A percentile compares a stretch with the other conserved stretches of the same genome.
Conservation (phyloP, 37 sponge, comb jelly and placozoan species). For the Ephydatia muelleri region DNA sequence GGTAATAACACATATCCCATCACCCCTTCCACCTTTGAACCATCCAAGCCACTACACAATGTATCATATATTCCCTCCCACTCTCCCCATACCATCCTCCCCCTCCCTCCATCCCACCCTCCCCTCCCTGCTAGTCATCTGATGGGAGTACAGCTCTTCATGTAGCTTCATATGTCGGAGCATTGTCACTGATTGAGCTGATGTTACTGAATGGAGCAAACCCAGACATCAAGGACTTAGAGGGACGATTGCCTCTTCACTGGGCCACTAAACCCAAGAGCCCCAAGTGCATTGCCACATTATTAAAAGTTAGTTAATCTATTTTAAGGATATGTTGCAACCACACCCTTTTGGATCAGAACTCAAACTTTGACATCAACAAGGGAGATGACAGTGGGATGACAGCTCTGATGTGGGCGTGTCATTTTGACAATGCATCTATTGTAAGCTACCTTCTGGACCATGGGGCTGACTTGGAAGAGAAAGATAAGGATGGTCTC, state of each 20-base stretch:
- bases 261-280: slow-evolving; percentile 68
- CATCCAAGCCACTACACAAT: background rate
- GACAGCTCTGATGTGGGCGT: slow-evolving; percentile 92
- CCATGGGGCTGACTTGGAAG: slow-evolving; percentile 76
- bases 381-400: slow-evolving; percentile 73
- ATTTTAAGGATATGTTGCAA: background rate
- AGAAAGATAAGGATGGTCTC: slow-evolving; percentile 85
- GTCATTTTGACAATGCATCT: slow-evolving; percentile 56
- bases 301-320: slow-evolving; percentile 55
- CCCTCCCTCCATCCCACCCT: background rate
- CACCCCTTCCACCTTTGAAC: background rate
- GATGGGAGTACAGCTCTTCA: slow-evolving; percentile 85
- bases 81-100: background rate
- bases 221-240: slow-evolving; percentile 66
- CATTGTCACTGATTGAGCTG: slow-evolving; percentile 70
- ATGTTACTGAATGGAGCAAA: slow-evolving; percentile 74
- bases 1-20: slow-evolving; percentile 7
- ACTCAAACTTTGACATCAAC: slow-evolving; percentile 41
- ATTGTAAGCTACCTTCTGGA: slow-evolving; percentile 50
- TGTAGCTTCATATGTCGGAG: slow-evolving; percentile 72
- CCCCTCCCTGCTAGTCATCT: slow-evolving; percentile 17
- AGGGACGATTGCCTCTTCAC: slow-evolving; percentile 83
- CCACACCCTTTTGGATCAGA: background rate
- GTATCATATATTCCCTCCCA: background rate
- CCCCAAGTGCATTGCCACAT: slow-evolving; percentile 26